Base-by-base conservation (phyloP, 2,113 vertebrate genomes). In the Nibea albiflora region DNA sequence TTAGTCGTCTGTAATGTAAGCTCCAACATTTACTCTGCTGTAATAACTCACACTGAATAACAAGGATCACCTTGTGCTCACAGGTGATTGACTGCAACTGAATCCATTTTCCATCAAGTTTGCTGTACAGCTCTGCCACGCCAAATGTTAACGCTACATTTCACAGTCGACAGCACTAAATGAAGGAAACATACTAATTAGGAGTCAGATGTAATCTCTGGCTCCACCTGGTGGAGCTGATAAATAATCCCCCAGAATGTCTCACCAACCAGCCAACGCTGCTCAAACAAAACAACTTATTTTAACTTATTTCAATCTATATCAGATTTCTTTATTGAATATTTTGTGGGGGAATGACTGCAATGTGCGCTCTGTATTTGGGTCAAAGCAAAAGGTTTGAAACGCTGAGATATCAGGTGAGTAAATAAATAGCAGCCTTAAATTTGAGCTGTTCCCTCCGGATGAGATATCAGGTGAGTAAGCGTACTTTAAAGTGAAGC, bases 151-250 rank as follows among this genome's bases (percentile, higher is more conserved):
- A 10, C 20, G 22, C 22, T 24, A 12, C 2, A 16, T 49, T 64
- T 49, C 8, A 57, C 47, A 74, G 26, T 69, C 26, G 46, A 28
- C 54, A 74, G 15, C 61, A 62, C 11, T 52, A 28, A 64, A 81
- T 63, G 5, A 31, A 20, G 24, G 22, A 63, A 54, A 46, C 11
- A 2, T 24, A 47, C 14, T 62, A 69, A 78, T 78, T 73, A 65
- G 3, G 4, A 22, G 14, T 4, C 22, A 60, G 53, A 22, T 19
- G 50, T 78, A 24, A 76, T 74, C 77, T 89, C 77, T 93, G 78
- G 85, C 89, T 57, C 92, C 92, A 87, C 85, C 89, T 91, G 76
- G 70, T 91, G 92, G 90, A 78, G 4, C 15, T 49, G 16, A 85
- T 42, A 9, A 52, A 12, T 31, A 72, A 19, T 64, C 14, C n/a